phyloP scores from a whole-genome alignment of 2,888 invertebrate genomes.

The Tenthredo livida region DNA sequence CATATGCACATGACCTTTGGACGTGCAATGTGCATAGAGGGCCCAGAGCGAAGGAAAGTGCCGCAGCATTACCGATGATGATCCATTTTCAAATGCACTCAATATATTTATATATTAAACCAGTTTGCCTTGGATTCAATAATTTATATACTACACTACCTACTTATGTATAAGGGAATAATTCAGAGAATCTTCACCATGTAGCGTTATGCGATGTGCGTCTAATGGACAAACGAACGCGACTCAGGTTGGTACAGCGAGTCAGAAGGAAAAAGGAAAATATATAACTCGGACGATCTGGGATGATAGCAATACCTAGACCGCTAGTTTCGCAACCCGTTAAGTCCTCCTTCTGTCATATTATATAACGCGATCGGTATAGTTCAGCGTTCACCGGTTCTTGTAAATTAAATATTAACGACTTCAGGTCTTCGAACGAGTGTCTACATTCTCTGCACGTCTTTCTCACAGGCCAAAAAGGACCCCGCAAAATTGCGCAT shows the following conservation, averaged over 20 bases:
- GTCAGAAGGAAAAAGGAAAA: conserved; percentile 14
- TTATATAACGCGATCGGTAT: conserved; percentile 52
- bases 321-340: conserved; percentile 44
- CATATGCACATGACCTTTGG: conserved; percentile 8
- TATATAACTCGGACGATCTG: conserved; percentile 43
- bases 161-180: conserved; percentile 39
- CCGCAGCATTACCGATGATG: neutral
- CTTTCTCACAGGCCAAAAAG: neutral
- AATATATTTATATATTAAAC: conserved; percentile 5
- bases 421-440: neutral
- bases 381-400: neutral
- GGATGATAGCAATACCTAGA: conserved; percentile 27
- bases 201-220: neutral
- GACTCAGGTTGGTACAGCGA: neutral
- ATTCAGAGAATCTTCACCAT: conserved; percentile 36
- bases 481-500: neutral
- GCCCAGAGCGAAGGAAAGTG: conserved; percentile 12
- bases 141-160: neutral
- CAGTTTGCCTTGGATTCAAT: conserved; percentile 36
- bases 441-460: neutral
- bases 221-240: conserved; percentile 9
- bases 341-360: conserved; percentile 48
- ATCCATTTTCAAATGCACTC: conserved; percentile 37
- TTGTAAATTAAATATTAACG: conserved; percentile 51
- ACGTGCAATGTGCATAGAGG: neutral